Conservation (phyloP, 2,797 vertebrate genomes). For the Psittacula derbiana region DNA sequence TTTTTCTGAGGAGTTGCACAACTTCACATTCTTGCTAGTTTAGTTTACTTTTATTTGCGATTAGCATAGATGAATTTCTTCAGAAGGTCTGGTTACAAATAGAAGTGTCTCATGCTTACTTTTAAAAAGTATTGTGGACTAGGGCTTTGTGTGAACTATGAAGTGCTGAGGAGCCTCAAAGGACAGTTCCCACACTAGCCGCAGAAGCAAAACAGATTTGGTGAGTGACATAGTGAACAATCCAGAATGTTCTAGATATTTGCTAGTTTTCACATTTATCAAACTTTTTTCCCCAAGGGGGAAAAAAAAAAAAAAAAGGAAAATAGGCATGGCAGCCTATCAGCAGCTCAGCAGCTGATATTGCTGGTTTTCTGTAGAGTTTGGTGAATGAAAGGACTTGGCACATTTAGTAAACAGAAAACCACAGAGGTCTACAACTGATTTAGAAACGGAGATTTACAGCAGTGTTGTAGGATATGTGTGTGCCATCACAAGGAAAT, state of each 20-base stretch:
- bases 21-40: background rate
- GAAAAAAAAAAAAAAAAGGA: background rate
- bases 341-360: background rate
- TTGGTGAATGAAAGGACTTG: background rate
- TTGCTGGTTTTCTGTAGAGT: background rate
- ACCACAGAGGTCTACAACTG: background rate
- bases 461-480: background rate
- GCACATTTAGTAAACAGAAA: background rate
- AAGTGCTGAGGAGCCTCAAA: background rate
- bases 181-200: background rate
- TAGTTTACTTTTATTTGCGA: background rate
- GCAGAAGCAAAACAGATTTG: background rate
- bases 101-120: background rate
- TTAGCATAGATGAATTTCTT: background rate
- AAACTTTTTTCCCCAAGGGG: background rate
- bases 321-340: background rate
- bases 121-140: background rate
- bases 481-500: background rate
- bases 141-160: background rate
- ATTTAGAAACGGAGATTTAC: background rate
- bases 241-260: background rate
- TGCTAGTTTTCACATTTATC: background rate
- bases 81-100: background rate
- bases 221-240: background rate
- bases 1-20: background rate